Conservation (phyloP, 2,888 invertebrate species). For the Xestoiulus laeticollis region DNA sequence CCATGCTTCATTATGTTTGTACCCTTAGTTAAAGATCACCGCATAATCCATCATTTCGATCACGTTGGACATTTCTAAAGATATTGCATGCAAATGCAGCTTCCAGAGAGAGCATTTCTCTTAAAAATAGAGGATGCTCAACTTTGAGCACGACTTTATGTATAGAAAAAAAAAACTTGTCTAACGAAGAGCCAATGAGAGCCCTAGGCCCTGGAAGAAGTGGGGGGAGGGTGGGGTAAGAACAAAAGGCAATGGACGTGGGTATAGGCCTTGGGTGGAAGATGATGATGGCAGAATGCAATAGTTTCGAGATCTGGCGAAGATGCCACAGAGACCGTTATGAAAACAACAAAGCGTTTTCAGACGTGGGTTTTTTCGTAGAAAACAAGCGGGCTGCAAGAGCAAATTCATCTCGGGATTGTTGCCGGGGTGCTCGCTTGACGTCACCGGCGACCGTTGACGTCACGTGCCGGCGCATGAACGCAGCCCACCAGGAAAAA, state of each 20-base stretch:
- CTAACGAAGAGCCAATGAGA: no score
- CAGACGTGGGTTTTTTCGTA: not conserved
- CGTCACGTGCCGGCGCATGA: not conserved
- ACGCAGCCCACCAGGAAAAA: slow-evolving; percentile 3
- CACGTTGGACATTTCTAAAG: no score
- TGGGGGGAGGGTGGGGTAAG: no score
- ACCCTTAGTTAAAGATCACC: no score
- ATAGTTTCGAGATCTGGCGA: not conserved
- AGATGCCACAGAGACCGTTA: not conserved
- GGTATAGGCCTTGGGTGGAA: not conserved
- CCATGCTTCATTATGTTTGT: no score
- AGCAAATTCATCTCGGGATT: slow-evolving; percentile 23
- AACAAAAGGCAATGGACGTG: not conserved
- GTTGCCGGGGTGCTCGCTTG: slow-evolving; percentile 48
- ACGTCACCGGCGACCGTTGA: slow-evolving; percentile 46
- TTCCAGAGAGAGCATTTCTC: no score
- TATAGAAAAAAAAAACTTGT: no score
- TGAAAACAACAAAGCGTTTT: slow-evolving; percentile 28
- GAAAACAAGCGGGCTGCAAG: not conserved
- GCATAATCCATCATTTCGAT: no score
- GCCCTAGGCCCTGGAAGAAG: no score
- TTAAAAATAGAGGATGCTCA: no score
- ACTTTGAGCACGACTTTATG: no score
- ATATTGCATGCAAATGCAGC: no score
- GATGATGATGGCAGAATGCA: not conserved